phyloP scores from a whole-genome alignment of 1,140 invertebrate genomes.

The fruit fly (Drosophila melanogaster) region Release_6_plus_ISO1_MT NC_004354.4:4516501-4517000 shows the following conservation, averaged over 20 bases:
- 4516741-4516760: neutral
- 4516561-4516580: too few relatives aligned
- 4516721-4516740: neutral
- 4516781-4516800: neutral
- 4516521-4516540: too few relatives aligned
- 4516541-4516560: too few relatives aligned
- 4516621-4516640: too few relatives aligned
- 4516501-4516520: too few relatives aligned
- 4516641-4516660: too few relatives aligned
- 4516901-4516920: too few relatives aligned
- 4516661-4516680: neutral
- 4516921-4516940: too few relatives aligned
- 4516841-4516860: neutral
- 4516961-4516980: neutral
- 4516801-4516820: neutral
- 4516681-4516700: neutral
- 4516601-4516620: too few relatives aligned
- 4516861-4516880: neutral
- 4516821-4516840: neutral
- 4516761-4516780: constrained; percentile 8
- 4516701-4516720: neutral
- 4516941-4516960: too few relatives aligned
- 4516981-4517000: neutral
- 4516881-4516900: too few relatives aligned
- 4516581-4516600: too few relatives aligned